Evolutionary conservation across 2,113 vertebrate species (phyloP).

Genomic region (Poeciliopsis occidentalis): DNA sequence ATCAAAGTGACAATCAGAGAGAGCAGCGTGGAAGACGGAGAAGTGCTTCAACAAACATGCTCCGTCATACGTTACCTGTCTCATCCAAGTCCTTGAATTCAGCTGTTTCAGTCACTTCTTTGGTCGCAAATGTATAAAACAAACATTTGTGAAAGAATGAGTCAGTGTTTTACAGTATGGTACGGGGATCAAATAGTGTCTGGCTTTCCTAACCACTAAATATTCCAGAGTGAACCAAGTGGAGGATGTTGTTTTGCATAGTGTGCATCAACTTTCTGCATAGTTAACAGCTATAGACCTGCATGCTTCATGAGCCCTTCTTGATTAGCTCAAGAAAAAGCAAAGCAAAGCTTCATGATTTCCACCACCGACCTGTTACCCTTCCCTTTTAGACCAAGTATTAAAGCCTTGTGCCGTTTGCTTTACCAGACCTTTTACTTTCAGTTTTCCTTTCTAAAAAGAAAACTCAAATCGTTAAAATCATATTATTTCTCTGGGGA

Average conservation of each 20-base stretch:
- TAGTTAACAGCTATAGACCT: no score
- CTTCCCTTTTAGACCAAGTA: neutral
- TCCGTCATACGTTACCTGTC: neutral
- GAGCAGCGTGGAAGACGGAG: neutral
- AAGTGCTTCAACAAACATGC: neutral
- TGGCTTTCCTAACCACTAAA: neutral
- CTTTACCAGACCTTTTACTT: neutral
- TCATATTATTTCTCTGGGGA: neutral
- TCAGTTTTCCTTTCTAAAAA: neutral
- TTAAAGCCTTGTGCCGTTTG: neutral
- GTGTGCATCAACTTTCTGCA: no score
- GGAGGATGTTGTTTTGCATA: neutral
- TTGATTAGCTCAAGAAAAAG: no score
- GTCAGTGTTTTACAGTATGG: neutral
- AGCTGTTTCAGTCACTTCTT: neutral
- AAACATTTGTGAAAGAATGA: neutral
- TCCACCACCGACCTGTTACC: neutral
- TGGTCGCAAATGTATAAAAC: neutral
- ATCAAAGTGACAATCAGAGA: constrained; percentile 4
- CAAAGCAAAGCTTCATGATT: no score
- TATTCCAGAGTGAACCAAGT: neutral
- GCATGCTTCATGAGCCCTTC: no score
- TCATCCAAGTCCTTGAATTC: neutral
- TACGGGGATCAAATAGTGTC: neutral
- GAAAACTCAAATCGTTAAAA: neutral